Percentiles rank a stretch among this genome's conserved stretches.
Conservation (phyloP, 2,113 vertebrate species). For the Pyxicephalus adspersus region DNA sequence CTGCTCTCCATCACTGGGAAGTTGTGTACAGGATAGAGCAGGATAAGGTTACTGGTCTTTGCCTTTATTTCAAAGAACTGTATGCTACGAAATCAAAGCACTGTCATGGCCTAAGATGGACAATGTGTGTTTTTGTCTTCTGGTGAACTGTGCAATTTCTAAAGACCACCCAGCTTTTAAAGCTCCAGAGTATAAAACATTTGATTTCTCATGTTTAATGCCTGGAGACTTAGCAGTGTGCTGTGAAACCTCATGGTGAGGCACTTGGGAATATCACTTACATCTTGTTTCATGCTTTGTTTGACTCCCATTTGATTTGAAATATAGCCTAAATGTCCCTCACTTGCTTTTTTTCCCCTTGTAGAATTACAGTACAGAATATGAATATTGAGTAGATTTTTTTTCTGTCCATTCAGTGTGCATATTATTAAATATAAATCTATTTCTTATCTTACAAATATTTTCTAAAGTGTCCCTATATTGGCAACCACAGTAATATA, state of each 20-base stretch:
- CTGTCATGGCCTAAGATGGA: background rate
- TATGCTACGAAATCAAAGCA: constrained; percentile 4
- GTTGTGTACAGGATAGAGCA: background rate
- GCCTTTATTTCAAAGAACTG: constrained; percentile 9
- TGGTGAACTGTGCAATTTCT: constrained; percentile 25
- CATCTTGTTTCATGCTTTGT: background rate
- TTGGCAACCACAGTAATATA: too few species aligned
- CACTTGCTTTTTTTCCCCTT: too few species aligned
- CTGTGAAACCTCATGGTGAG: background rate
- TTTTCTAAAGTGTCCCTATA: too few species aligned
- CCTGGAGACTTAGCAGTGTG: background rate
- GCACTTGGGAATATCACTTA: constrained; percentile 1
- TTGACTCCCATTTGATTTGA: background rate
- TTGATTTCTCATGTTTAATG: constrained; percentile 4
- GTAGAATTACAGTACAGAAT: too few species aligned
- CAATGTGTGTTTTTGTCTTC: background rate
- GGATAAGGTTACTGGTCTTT: constrained; percentile 13
- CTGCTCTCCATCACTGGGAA: too few species aligned
- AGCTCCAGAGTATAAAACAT: background rate
- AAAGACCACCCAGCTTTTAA: constrained; percentile 35
- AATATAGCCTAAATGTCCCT: background rate
- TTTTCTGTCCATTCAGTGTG: too few species aligned
- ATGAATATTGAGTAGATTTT: too few species aligned
- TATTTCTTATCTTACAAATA: too few species aligned
- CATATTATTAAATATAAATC: too few species aligned